These are phyloP conservation scores for Ichneumoninae sp. DNA, from an alignment of 2,888 invertebrate genomes.

Conservation along the genomic window DNA sequence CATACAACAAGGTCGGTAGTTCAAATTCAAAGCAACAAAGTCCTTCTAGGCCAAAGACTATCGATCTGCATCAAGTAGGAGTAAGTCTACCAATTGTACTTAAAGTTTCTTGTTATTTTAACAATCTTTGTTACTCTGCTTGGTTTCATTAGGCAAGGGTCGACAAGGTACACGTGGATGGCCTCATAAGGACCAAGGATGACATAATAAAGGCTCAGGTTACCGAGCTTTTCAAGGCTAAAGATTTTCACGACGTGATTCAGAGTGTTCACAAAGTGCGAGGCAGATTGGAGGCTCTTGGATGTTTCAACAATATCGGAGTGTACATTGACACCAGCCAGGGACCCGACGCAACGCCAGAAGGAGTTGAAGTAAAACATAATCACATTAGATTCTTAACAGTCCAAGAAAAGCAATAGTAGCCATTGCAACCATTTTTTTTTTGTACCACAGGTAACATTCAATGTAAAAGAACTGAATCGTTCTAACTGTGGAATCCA, in stretches of 20 bases:
- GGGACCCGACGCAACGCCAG: constrained; percentile 90
- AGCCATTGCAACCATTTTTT: constrained; percentile 22
- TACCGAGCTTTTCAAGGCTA: constrained; percentile 92
- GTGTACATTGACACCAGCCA: constrained; percentile 95
- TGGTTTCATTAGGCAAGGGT: constrained; percentile 89
- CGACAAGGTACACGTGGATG: constrained; percentile 94
- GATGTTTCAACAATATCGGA: constrained; percentile 94
- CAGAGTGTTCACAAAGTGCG: constrained; percentile 89
- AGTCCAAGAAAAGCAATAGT: not conserved
- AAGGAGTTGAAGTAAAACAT: constrained; percentile 90
- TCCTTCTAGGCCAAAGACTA: constrained; percentile 55
- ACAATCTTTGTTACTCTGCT: constrained; percentile 12
- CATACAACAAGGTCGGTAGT: constrained; percentile 53
- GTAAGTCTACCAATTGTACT: constrained; percentile 63
- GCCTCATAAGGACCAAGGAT: constrained; percentile 93
- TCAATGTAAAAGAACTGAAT: constrained; percentile 93
- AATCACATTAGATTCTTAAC: constrained; percentile 15
- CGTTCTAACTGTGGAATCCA: constrained; percentile 94
- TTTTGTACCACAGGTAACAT: constrained; percentile 89
- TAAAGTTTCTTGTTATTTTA: constrained; percentile 65
- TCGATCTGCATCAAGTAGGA: constrained; percentile 74
- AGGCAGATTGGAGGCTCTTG: constrained; percentile 91
- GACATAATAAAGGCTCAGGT: constrained; percentile 93
- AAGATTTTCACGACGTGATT: constrained; percentile 94
- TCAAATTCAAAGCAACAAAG: constrained; percentile 48